phyloP scores from a whole-genome alignment of 2,888 invertebrate species.

The Heliconius erato region DNA sequence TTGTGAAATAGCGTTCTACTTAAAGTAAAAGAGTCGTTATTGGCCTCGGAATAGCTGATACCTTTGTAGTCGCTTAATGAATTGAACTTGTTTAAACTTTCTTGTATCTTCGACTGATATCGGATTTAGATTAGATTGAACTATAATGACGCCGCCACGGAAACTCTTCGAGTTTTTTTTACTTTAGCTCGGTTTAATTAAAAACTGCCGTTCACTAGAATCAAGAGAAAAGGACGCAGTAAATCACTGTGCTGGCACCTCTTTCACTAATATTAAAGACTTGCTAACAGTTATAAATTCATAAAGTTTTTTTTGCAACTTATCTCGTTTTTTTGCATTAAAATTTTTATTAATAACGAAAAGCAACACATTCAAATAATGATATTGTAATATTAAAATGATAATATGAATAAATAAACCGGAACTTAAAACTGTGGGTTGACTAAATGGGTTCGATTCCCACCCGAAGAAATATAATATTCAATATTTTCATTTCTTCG shows the following conservation, averaged over 20 bases:
- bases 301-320: background rate
- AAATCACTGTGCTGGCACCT: slow-evolving; percentile 54
- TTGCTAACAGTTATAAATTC: background rate
- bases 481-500: no score
- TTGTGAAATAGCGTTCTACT: background rate
- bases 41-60: slow-evolving; percentile 65
- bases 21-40: slow-evolving; percentile 50
- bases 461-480: no score
- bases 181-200: slow-evolving; percentile 75
- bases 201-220: slow-evolving; percentile 61
- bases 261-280: slow-evolving; percentile 38
- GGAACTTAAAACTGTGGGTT: no score
- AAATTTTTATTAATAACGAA: background rate
- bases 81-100: slow-evolving; percentile 77
- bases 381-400: background rate
- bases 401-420: background rate
- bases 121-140: slow-evolving; percentile 66
- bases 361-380: background rate
- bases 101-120: slow-evolving; percentile 68
- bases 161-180: slow-evolving; percentile 64
- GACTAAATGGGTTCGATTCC: no score
- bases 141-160: slow-evolving; percentile 68
- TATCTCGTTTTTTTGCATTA: background rate
- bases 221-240: slow-evolving; percentile 51
- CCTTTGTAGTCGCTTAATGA: slow-evolving; percentile 75